Conservation (phyloP, 2,797 vertebrate species). For the Cynodonichthys magdalenae region DNA sequence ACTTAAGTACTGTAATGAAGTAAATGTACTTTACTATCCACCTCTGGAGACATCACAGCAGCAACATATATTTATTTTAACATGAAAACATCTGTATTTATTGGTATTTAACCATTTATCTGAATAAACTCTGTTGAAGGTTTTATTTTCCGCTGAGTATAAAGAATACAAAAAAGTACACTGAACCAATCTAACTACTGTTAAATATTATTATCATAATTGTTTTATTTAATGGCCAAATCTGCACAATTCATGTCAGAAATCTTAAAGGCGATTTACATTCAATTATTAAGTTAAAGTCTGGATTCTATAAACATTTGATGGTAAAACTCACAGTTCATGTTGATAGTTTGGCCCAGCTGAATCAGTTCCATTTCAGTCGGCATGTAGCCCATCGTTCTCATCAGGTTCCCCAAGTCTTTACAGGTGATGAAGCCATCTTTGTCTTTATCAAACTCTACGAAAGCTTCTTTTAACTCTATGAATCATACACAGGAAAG, state of each 20-base stretch:
- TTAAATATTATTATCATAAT: background rate
- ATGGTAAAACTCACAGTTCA: constrained; percentile 78
- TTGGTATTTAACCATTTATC: background rate
- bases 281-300: too few relatives aligned
- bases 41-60: background rate
- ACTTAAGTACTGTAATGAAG: too few relatives aligned
- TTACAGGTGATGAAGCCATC: constrained; percentile 92
- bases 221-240: background rate
- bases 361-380: constrained; percentile 98
- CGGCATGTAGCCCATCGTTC: constrained; percentile 98
- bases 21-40: too few relatives aligned
- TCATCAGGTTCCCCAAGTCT: constrained; percentile 97
- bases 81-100: background rate
- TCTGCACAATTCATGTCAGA: too few relatives aligned
- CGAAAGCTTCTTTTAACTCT: constrained; percentile 92
- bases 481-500: background rate
- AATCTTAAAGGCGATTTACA: background rate
- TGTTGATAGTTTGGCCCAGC: constrained; percentile 95
- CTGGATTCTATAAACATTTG: too few relatives aligned
- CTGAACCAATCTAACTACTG: background rate
- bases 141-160: background rate
- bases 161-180: background rate
- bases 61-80: background rate
- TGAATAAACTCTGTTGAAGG: background rate
- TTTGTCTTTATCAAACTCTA: constrained; percentile 92